These are phyloP conservation scores for Harpalus rubripes DNA, from an alignment of 2,888 invertebrate species.

Conservation along the genomic window DNA sequence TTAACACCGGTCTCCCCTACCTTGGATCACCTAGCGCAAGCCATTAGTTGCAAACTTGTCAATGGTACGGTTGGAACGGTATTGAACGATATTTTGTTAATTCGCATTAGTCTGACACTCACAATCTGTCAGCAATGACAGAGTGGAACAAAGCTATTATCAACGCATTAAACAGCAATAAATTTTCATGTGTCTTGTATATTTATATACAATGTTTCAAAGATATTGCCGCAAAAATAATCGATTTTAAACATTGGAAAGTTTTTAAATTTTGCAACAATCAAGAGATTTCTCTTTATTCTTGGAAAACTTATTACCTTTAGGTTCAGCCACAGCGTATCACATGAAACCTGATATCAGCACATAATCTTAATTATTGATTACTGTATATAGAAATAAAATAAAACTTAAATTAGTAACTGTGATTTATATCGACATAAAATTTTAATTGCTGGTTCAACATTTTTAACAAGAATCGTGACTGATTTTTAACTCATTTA, in stretches of 20 bases:
- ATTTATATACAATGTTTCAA: neutral
- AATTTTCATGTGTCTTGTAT: too few species aligned
- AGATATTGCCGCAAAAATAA: neutral
- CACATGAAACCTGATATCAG: neutral
- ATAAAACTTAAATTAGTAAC: slow-evolving; percentile 1
- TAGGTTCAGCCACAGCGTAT: neutral
- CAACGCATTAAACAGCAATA: too few species aligned
- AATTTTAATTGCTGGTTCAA: slow-evolving; percentile 2
- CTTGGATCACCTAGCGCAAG: too few species aligned
- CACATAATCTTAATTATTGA: slow-evolving; percentile 4
- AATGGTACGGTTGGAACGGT: too few species aligned
- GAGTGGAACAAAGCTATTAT: too few species aligned
- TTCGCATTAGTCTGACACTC: too few species aligned
- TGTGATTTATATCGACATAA: slow-evolving; percentile 5
- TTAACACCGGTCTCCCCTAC: too few species aligned
- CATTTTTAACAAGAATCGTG: slow-evolving; percentile 19
- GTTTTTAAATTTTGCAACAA: neutral
- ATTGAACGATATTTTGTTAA: too few species aligned
- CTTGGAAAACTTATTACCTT: neutral
- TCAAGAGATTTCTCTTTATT: neutral
- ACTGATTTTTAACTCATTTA: slow-evolving; percentile 14
- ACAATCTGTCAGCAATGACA: too few species aligned
- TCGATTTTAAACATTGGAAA: neutral
- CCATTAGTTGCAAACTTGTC: too few species aligned
- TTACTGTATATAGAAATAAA: neutral